Evolutionary conservation across 1,140 invertebrate species (phyloP).

Genomic region (Vanessa tameamea): DNA sequence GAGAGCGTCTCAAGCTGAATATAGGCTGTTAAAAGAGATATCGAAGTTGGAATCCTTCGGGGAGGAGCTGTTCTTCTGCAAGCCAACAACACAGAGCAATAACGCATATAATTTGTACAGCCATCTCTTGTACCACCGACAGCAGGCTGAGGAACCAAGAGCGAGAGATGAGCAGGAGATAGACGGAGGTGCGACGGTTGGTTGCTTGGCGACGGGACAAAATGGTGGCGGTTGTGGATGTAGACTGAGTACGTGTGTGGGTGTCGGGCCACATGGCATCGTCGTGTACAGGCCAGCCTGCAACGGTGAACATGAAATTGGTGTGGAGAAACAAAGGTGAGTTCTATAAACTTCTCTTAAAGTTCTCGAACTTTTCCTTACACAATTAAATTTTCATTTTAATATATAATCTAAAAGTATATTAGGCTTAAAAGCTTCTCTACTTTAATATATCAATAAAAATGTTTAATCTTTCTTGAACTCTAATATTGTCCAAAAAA

Average conservation of each 20-base stretch:
- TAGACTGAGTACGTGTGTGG: constrained; percentile 80
- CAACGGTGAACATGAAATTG: constrained; percentile 80
- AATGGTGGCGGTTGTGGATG: constrained; percentile 73
- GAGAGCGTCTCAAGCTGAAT: constrained; percentile 84
- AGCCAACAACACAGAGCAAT: constrained; percentile 76
- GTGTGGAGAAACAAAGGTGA: constrained; percentile 84
- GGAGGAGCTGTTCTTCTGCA: constrained; percentile 90
- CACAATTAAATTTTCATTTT: too few species aligned
- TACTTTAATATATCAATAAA: too few species aligned
- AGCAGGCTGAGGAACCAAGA: constrained; percentile 67
- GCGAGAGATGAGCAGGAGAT: constrained; percentile 74
- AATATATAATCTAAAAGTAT: too few species aligned
- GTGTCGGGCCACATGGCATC: constrained; percentile 91
- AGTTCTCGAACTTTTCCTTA: too few species aligned
- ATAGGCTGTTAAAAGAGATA: constrained; percentile 90
- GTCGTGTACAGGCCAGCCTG: constrained; percentile 84
- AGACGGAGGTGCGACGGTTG: constrained; percentile 76
- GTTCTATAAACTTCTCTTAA: too few species aligned
- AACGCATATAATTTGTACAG: constrained; percentile 77
- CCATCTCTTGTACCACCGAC: constrained; percentile 73
- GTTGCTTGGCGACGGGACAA: constrained; percentile 70
- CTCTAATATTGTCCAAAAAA: too few species aligned
- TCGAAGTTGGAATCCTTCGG: constrained; percentile 90
- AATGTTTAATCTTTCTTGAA: too few species aligned
- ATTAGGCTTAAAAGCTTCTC: too few species aligned